phyloP scores from a whole-genome alignment of 2,888 invertebrate genomes.

The Synanthedon myopaeformis region DNA sequence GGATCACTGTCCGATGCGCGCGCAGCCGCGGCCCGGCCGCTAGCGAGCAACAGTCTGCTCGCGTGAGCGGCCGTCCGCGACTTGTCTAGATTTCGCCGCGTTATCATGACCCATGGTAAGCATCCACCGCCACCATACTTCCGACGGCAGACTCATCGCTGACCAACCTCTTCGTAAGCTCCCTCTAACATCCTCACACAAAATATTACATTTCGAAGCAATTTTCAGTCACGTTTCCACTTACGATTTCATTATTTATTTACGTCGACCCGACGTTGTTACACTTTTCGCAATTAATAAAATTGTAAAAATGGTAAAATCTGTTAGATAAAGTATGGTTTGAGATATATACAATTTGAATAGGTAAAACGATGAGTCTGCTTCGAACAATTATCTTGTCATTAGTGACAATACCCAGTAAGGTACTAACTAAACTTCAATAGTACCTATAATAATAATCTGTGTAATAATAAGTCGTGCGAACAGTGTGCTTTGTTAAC shows the following conservation, averaged over 20 bases:
- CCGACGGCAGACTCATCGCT: slow-evolving; percentile 16
- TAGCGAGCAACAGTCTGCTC: slow-evolving; percentile 64
- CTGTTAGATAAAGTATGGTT: neutral
- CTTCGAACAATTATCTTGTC: slow-evolving; percentile 8
- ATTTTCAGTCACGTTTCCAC: slow-evolving; percentile 47
- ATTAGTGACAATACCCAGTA: slow-evolving; percentile 19
- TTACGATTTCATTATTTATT: slow-evolving; percentile 49
- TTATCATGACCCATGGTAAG: slow-evolving; percentile 61
- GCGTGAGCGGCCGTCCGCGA: slow-evolving; percentile 52
- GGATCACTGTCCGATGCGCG: slow-evolving; percentile 34
- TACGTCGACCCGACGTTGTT: slow-evolving; percentile 25
- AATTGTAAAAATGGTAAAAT: neutral
- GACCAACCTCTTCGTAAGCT: neutral
- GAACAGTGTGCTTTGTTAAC: too few species aligned
- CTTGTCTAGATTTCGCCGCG: slow-evolving; percentile 35
- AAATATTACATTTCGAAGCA: slow-evolving; percentile 11
- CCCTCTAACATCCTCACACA: slow-evolving; percentile 1
- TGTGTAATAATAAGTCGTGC: neutral
- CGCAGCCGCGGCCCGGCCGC: slow-evolving; percentile 43
- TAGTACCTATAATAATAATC: too few species aligned
- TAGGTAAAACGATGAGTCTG: slow-evolving; percentile 3
- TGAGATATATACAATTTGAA: neutral
- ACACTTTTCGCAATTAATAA: slow-evolving; percentile 3
- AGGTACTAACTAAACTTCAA: neutral
- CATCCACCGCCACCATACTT: slow-evolving; percentile 21